These are phyloP conservation scores for Clytia hemisphaerica DNA, from an alignment of 30 jellyfish, hydroid and myxozoan genomes.

Conservation along the genomic window DNA sequence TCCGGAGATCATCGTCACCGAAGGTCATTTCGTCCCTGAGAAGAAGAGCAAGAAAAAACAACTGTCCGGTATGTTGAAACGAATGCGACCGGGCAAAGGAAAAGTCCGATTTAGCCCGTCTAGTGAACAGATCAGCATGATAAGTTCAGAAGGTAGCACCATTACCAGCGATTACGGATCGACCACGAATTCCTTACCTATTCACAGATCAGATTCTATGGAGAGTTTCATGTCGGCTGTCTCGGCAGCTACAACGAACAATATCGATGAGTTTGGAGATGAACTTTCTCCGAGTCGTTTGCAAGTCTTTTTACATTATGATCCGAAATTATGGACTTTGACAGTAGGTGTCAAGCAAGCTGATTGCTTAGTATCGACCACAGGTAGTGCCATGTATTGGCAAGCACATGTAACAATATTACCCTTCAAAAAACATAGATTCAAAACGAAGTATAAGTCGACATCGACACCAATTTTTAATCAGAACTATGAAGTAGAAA, in stretches of 20 bases:
- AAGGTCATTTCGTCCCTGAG: conserved; percentile 38
- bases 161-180: conserved; percentile 33
- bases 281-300: conserved; percentile 93
- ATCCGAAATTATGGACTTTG: conserved; percentile 64
- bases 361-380: conserved; percentile 69
- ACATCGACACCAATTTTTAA: conserved; percentile 92
- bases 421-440: conserved; percentile 89
- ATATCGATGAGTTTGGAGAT: conserved; percentile 79
- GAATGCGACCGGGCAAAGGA: conserved; percentile 61
- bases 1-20: conserved; percentile 64
- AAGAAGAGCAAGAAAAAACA: conserved; percentile 46
- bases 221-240: conserved; percentile 87
- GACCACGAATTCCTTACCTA: conserved; percentile 30
- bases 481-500: conserved; percentile 75
- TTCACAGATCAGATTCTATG: conserved; percentile 70
- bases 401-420: conserved; percentile 84
- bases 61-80: conserved; percentile 62
- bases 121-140: conserved; percentile 39
- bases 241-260: conserved; percentile 64
- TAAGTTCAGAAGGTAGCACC: conserved; percentile 31
- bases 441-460: conserved; percentile 79
- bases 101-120: conserved; percentile 79
- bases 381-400: conserved; percentile 78
- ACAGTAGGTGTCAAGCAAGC: conserved; percentile 93
- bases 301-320: conserved; percentile 68